These are phyloP conservation scores for Chelon labrosus DNA, from an alignment of 2,797 vertebrate genomes.

Conservation along the genomic window DNA sequence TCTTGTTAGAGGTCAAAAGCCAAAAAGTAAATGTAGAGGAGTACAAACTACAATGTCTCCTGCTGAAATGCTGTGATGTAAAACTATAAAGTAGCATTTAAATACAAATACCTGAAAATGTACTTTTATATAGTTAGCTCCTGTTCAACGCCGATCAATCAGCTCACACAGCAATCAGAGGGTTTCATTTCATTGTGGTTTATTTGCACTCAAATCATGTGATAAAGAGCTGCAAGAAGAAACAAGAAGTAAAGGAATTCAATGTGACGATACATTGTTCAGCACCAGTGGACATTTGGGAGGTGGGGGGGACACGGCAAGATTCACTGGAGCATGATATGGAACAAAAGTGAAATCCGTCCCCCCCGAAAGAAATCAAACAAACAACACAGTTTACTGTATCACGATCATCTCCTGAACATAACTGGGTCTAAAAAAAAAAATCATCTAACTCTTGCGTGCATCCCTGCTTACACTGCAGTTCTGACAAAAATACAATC, in stretches of 20 bases:
- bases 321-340: conserved; percentile 33
- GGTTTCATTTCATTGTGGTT: conserved; percentile 79
- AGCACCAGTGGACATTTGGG: conserved; percentile 76
- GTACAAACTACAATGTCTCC: neutral
- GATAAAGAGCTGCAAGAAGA: conserved; percentile 80
- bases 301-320: conserved; percentile 25
- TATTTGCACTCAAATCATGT: conserved; percentile 88
- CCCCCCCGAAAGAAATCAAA: neutral
- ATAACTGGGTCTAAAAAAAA: conserved; percentile 7
- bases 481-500: conserved; percentile 32
- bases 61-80: neutral
- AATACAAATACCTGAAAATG: neutral
- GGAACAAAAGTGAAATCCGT: conserved; percentile 37
- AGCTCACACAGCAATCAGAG: conserved; percentile 9
- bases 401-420: conserved; percentile 10
- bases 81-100: neutral
- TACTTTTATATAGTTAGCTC: too few relatives aligned
- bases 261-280: conserved; percentile 79
- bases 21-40: neutral
- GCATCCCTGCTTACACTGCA: conserved; percentile 35
- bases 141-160: too few relatives aligned
- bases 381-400: conserved; percentile 8
- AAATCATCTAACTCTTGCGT: conserved; percentile 32
- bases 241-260: conserved; percentile 68
- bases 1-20: neutral